Evolutionary conservation across 2,113 vertebrate species (phyloP).

Genomic region (Leptodactylus fuscus): DNA sequence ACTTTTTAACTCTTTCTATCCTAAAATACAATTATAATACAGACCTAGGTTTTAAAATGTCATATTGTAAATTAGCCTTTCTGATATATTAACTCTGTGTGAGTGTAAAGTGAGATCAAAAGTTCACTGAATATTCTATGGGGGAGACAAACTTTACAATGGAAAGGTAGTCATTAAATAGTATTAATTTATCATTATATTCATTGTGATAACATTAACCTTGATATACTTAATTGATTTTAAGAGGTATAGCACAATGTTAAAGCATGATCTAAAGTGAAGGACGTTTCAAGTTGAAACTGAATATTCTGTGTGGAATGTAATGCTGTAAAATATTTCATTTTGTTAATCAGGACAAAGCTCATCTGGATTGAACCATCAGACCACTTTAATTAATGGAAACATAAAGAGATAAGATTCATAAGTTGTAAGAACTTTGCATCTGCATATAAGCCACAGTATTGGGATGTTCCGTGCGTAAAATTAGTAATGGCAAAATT

Average conservation of each 20-base stretch:
- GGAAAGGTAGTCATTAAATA: conserved; percentile 32
- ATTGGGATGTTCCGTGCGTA: background rate
- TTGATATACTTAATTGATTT: conserved; percentile 54
- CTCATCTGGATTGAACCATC: conserved; percentile 25
- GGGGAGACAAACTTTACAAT: conserved; percentile 46
- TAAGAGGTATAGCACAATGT: conserved; percentile 44
- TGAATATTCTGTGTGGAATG: conserved; percentile 16
- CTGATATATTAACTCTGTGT: background rate
- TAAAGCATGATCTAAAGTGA: conserved; percentile 43
- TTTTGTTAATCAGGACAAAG: conserved; percentile 22
- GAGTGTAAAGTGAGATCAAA: conserved; percentile 15
- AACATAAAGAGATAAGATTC: background rate
- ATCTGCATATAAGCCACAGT: background rate
- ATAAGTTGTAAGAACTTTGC: background rate
- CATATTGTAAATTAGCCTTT: background rate
- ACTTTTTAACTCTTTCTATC: background rate
- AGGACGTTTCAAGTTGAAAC: conserved; percentile 44
- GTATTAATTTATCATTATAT: conserved; percentile 49
- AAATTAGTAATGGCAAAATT: background rate
- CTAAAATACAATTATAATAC: background rate
- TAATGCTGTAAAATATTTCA: conserved; percentile 28
- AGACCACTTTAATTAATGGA: conserved; percentile 30
- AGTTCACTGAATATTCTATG: conserved; percentile 37
- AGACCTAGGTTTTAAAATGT: background rate
- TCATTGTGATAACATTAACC: conserved; percentile 56